Evolutionary conservation across 2,888 invertebrate genomes (phyloP).

Genomic region (Oegoconia quadripuncta): DNA sequence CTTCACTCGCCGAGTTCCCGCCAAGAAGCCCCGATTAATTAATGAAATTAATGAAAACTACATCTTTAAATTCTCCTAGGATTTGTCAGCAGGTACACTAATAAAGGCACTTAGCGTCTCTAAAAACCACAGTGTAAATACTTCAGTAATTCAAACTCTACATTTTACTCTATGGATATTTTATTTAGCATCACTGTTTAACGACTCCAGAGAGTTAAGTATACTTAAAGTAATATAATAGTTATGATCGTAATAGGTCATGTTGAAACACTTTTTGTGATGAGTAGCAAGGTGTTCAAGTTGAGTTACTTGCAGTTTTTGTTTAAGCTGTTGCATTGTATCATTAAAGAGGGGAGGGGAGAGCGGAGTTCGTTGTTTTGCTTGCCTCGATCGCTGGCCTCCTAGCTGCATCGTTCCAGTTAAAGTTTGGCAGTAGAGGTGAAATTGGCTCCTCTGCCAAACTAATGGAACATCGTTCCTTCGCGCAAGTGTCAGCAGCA

Average conservation of each 20-base stretch:
- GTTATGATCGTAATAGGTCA: too few species aligned
- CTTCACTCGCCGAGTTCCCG: too few species aligned
- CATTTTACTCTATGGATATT: background rate
- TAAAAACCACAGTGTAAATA: slow-evolving; percentile 36
- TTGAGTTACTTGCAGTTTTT: background rate
- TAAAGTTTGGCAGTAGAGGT: slow-evolving; percentile 60
- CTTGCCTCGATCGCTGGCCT: slow-evolving; percentile 24
- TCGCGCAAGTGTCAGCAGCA: slow-evolving; percentile 55
- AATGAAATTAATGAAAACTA: too few species aligned
- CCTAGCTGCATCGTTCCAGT: slow-evolving; percentile 38
- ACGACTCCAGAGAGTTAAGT: background rate
- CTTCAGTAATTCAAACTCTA: slow-evolving; percentile 22
- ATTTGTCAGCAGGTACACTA: slow-evolving; percentile 31
- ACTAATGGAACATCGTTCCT: slow-evolving; percentile 76
- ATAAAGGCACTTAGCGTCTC: slow-evolving; percentile 35
- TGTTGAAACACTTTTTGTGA: too few species aligned
- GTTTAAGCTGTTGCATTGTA: slow-evolving; percentile 39
- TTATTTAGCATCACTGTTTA: background rate
- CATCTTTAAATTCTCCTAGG: too few species aligned
- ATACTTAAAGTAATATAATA: too few species aligned
- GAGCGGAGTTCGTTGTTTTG: slow-evolving; percentile 19
- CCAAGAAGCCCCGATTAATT: too few species aligned
- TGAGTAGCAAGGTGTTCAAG: too few species aligned
- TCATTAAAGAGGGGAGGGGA: slow-evolving; percentile 30
- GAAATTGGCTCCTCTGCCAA: slow-evolving; percentile 66